Conservation (phyloP, 2,113 vertebrate genomes). For the Microcebus lehilahytsara region DNA sequence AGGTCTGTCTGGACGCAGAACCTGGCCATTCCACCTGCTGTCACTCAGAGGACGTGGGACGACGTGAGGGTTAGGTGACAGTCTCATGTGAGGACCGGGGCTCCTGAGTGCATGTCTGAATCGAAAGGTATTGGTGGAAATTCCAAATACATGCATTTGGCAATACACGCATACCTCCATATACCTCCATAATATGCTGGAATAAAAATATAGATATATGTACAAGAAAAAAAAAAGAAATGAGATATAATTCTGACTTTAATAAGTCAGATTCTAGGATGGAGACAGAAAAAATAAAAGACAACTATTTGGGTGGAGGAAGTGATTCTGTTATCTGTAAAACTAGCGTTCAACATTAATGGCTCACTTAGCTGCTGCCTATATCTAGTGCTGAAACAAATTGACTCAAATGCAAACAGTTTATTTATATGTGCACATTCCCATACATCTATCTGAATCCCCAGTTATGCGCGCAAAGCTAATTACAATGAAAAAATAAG, state of each 20-base stretch:
- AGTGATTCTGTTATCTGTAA: conserved; percentile 75
- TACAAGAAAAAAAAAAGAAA: not conserved
- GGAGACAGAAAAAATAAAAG: conserved; percentile 66
- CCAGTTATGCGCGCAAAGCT: conserved; percentile 73
- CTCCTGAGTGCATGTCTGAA: not conserved
- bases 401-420: conserved; percentile 78
- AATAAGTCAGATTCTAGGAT: conserved; percentile 40
- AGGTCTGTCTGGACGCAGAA: not conserved
- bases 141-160: not conserved
- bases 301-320: conserved; percentile 46
- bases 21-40: not conserved
- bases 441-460: conserved; percentile 76
- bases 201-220: too few relatives aligned
- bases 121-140: not conserved
- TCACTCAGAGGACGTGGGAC: not conserved
- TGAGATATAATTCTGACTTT: conserved; percentile 35
- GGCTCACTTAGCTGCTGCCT: conserved; percentile 70
- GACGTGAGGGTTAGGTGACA: not conserved
- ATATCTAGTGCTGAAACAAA: conserved; percentile 65
- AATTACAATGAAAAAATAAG: conserved; percentile 83
- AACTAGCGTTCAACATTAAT: conserved; percentile 80
- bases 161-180: too few relatives aligned
- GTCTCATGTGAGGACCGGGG: not conserved
- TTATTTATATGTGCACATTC: conserved; percentile 73
- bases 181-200: too few relatives aligned